These are phyloP conservation scores for Lomographa bimaculata DNA, from an alignment of 2,888 invertebrate genomes.

Conservation along the genomic window DNA sequence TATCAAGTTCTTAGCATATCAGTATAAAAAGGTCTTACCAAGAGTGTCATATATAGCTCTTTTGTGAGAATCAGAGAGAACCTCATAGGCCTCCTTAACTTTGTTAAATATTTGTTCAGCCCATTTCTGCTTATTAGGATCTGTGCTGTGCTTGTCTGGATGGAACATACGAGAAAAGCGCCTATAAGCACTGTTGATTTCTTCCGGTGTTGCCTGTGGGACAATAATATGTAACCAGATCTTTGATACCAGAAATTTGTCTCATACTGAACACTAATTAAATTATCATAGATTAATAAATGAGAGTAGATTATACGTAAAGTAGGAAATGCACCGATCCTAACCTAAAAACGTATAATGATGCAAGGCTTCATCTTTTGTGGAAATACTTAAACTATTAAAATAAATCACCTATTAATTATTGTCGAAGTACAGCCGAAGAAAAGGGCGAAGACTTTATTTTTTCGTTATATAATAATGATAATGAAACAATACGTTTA, in stretches of 20 bases:
- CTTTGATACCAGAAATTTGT: too few species aligned
- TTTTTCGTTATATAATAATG: slow-evolving; percentile 47
- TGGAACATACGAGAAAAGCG: slow-evolving; percentile 96
- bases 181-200: slow-evolving; percentile 96
- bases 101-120: slow-evolving; percentile 97
- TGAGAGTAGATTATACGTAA: too few species aligned
- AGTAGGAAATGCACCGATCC: slow-evolving; percentile 24
- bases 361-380: too few species aligned
- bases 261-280: too few species aligned
- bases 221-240: neutral
- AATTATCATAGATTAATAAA: too few species aligned
- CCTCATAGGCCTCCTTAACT: slow-evolving; percentile 97
- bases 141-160: slow-evolving; percentile 96
- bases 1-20: too few species aligned
- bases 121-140: slow-evolving; percentile 91
- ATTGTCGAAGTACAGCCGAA: too few species aligned
- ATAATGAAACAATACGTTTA: slow-evolving; percentile 45
- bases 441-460: neutral
- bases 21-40: too few species aligned
- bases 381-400: too few species aligned
- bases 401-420: too few species aligned
- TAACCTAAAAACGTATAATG: slow-evolving; percentile 43
- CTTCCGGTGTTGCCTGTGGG: slow-evolving; percentile 93
- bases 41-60: slow-evolving; percentile 96
- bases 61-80: slow-evolving; percentile 95